Base-by-base conservation (phyloP, 2,797 vertebrate species). In the Delichon dasypus region DNA sequence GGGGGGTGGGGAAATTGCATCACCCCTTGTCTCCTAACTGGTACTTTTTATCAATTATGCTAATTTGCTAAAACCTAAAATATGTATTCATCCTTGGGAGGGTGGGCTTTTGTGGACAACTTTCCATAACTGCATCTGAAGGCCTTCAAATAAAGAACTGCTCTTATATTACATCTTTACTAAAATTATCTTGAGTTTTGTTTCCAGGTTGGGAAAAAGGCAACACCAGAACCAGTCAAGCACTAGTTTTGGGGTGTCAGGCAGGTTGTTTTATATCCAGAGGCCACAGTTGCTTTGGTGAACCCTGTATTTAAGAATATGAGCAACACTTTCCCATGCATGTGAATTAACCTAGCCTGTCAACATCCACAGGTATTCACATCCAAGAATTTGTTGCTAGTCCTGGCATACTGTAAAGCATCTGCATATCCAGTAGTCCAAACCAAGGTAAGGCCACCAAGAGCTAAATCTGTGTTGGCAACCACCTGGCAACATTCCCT, bases 341-440 rank as follows among this genome's bases (percentile, higher is more conserved):
- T 0, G 0, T 61, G 13, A 76, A 60, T 34, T 66, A 85, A 81
- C 13, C 26, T 51, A 50, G 16, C 5, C 11, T 55, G 38, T 36
- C 42, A 67, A 48, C 8, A 30, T 48, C n/a, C 7, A 2, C 3
- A 0, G 1, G 0, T n/a, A 26, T 17, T 36, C n/a, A 38, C 1
- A 4, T 42, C 34, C 29, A 53, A 48, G 42, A 53, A 6, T 38
- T 68, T 84, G 5, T 72, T 68, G 12, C 34, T 68, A 36, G 32
- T 54, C 18, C 54, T 66, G 48, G 9, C 16, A 19, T 18, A 51
- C 27, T 32, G 27, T n/a, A 51, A 81, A 84, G 40, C 6, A 23
- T 40, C 54, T 17, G 48, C 11, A 29, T 58, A n/a, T 10, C 26
- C 42, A 16, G 23, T 9, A 70, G 40, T 73, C 29, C 40, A 76